A percentile compares a stretch with the other conserved stretches of the same genome.
Conservation (phyloP, 1,140 invertebrate genomes). For the Brachionus angularis region DNA sequence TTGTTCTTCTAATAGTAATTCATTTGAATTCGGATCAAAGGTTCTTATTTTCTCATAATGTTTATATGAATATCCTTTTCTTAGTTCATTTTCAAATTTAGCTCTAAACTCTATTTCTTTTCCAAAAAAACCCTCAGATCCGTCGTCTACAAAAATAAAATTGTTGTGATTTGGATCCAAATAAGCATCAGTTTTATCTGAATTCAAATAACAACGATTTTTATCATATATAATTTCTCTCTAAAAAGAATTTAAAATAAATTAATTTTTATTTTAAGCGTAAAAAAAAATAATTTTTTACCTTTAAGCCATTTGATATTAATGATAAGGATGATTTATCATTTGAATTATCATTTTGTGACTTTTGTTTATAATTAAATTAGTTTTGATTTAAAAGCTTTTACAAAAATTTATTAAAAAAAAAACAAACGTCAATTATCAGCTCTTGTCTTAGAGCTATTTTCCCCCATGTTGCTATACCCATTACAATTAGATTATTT, state of each 20-base stretch:
- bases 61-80: slow-evolving; percentile 46
- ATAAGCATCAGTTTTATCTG: not conserved
- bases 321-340: too few relatives aligned
- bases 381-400: too few relatives aligned
- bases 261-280: too few relatives aligned
- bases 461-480: slow-evolving; percentile 41
- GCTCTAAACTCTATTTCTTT: slow-evolving; percentile 42
- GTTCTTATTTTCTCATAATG: slow-evolving; percentile 47
- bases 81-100: slow-evolving; percentile 15
- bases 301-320: too few relatives aligned
- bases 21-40: not conserved
- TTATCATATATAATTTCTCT: too few relatives aligned
- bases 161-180: slow-evolving; percentile 37
- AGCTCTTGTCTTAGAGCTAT: not conserved
- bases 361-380: too few relatives aligned
- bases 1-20: not conserved
- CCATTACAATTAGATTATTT: slow-evolving; percentile 66
- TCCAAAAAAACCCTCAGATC: slow-evolving; percentile 28
- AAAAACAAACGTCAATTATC: not conserved
- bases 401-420: too few relatives aligned
- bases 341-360: too few relatives aligned
- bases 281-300: too few relatives aligned
- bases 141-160: slow-evolving; percentile 38
- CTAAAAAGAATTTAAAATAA: too few relatives aligned
- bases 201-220: too few relatives aligned